A percentile compares a stretch with the other conserved stretches of the same genome.
Conservation (phyloP, 2,797 vertebrate species). For the Alexandromys oeconomus region DNA sequence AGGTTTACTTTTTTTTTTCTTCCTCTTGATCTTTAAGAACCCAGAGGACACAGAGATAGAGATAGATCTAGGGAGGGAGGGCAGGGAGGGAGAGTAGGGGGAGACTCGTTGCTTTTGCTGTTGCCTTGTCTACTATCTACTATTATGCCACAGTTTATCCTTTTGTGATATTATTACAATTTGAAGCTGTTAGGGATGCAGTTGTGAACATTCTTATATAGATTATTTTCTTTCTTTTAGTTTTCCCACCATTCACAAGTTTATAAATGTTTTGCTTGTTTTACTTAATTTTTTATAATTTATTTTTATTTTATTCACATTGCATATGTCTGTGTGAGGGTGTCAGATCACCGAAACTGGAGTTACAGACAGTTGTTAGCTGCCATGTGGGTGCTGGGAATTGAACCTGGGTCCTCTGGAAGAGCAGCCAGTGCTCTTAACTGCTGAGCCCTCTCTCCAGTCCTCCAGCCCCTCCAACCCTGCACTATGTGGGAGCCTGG, state of each 20-base stretch:
- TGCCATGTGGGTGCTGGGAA: too few species aligned
- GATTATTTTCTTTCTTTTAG: too few species aligned
- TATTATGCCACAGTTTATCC: not conserved
- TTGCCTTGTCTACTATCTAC: not conserved
- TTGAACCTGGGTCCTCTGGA: too few species aligned
- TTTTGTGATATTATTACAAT: not conserved
- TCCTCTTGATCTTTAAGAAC: not conserved
- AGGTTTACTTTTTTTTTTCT: not conserved
- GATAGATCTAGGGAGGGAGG: not conserved
- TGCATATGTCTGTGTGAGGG: not conserved
- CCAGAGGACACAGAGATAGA: not conserved
- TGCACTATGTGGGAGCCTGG: not conserved
- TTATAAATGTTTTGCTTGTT: not conserved
- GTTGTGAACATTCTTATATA: not conserved
- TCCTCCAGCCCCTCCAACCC: too few species aligned
- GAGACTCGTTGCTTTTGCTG: not conserved
- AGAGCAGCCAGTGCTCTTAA: too few species aligned
- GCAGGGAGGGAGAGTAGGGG: too few species aligned
- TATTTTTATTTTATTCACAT: too few species aligned
- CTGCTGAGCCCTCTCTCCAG: too few species aligned
- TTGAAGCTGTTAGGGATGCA: constrained; percentile 4
- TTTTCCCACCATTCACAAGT: not conserved
- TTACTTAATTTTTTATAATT: not conserved
- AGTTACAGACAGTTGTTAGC: too few species aligned
- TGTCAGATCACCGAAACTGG: not conserved